Conservation (phyloP, 2,797 vertebrate species). For the Euthynnus affinis region DNA sequence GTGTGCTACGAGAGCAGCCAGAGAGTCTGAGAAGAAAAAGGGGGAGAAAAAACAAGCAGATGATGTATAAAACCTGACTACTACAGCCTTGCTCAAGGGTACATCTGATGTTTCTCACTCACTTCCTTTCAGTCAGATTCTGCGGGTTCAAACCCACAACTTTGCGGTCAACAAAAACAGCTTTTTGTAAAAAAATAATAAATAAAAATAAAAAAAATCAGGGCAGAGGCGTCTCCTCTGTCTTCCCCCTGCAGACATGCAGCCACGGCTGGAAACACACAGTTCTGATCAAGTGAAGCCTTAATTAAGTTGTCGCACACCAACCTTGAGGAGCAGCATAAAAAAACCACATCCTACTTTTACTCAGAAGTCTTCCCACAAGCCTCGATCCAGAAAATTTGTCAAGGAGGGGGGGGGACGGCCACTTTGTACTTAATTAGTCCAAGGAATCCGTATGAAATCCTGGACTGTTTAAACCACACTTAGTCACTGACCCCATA, state of each 20-base stretch:
- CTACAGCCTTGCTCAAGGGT: neutral
- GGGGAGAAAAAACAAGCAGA: neutral
- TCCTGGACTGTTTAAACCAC: slow-evolving; percentile 51
- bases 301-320: slow-evolving; percentile 62
- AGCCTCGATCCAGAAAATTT: slow-evolving; percentile 68
- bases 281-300: slow-evolving; percentile 39
- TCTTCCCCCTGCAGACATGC: slow-evolving; percentile 8
- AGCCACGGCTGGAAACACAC: slow-evolving; percentile 33
- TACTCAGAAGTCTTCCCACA: slow-evolving; percentile 68
- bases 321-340: slow-evolving; percentile 44
- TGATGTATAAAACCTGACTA: neutral
- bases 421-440: slow-evolving; percentile 70
- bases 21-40: neutral
- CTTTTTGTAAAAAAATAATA: too few relatives aligned
- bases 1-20: too few relatives aligned
- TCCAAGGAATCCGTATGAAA: slow-evolving; percentile 69
- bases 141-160: slow-evolving; percentile 23
- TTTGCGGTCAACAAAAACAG: neutral
- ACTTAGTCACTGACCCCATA: slow-evolving; percentile 49
- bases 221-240: neutral
- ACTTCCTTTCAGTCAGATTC: neutral
- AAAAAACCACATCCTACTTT: slow-evolving; percentile 70
- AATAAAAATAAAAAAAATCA: neutral
- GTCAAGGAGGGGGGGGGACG: slow-evolving; percentile 1
- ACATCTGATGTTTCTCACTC: neutral